Evolutionary conservation across 2,797 vertebrate genomes (phyloP), one percentile per base, ranked within the genome.

Genomic region (Melanotaenia trifasciata): DNA sequence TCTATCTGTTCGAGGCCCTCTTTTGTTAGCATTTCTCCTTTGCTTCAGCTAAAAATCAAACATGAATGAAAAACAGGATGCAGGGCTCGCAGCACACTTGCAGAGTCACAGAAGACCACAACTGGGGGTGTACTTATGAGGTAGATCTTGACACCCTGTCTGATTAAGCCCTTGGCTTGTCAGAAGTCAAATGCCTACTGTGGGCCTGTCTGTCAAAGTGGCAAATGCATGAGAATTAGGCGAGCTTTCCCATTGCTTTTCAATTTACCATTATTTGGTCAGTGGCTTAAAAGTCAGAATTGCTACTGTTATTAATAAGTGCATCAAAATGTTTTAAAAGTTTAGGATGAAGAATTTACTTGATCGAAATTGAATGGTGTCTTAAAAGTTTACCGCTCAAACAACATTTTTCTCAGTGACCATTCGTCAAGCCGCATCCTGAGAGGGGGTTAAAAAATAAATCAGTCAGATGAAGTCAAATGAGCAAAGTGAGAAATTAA

Each of bases 401-500:
- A 76, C 78, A 69, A 45, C 47, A 59, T 72, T 71, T 72, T 79
- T 70, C 85, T 64, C 78, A 70, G 69, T 90, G 83, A 84, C 87
- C 87, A 51, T 87, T 82, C 20, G 45, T 83, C 67, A 36, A 59
- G 72, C 83, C 40, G 89, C 88, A 85, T 85, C 80, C 80, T 75
- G 85, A 83, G 87, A 78, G 85, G 69, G 67, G 84, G 81, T 80
- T 84, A 87, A 87, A 89, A 90, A 91, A 89, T 83, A 92, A 92
- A 92, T 89, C 90, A 91, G 84, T 89, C 86, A 84, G 87, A 92
- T 72, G 78, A 90, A 93, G 89, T 93, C 93, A 90, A 94, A 94
- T 91, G 90, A 93, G 91, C 88, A 94, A 93, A 94, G 91, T 91
- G 91, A 93, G 93, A 93, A 94, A 94, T 93, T 93, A 93, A 94